Evolutionary conservation across 2,888 invertebrate genomes (phyloP).

Genomic region (Diarsia rubi): DNA sequence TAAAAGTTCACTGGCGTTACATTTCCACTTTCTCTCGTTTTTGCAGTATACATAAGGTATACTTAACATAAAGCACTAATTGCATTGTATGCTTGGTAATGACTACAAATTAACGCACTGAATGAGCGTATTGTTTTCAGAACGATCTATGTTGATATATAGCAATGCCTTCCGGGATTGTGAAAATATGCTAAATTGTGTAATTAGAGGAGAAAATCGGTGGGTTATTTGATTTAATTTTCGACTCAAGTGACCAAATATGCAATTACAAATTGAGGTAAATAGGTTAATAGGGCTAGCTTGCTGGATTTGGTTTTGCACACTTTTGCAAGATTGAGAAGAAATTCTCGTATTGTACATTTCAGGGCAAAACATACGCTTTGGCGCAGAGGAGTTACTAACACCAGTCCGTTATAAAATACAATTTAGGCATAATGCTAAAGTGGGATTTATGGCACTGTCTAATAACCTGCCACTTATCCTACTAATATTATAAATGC

Average conservation of each 20-base stretch:
- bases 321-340: background rate
- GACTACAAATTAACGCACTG: conserved; percentile 35
- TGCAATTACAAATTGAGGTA: background rate
- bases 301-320: background rate
- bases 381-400: too few species aligned
- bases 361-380: background rate
- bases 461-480: too few species aligned
- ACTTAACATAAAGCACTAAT: conserved; percentile 50
- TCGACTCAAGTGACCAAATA: background rate
- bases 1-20: conserved; percentile 12
- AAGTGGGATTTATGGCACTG: background rate
- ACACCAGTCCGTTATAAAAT: too few species aligned
- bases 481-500: too few species aligned
- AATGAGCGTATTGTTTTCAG: conserved; percentile 62
- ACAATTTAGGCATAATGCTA: background rate
- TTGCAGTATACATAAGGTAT: conserved; percentile 22
- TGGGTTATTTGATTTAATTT: conserved; percentile 14
- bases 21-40: conserved; percentile 42
- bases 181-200: conserved; percentile 40
- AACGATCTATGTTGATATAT: conserved; percentile 42
- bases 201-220: conserved; percentile 16
- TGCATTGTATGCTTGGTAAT: conserved; percentile 42
- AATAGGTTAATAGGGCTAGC: background rate
- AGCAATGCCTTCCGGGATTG: conserved; percentile 39
- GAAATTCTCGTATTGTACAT: background rate